Evolutionary conservation across 2,888 invertebrate species (phyloP).

Genomic region (Eutolmus rufibarbis): DNA sequence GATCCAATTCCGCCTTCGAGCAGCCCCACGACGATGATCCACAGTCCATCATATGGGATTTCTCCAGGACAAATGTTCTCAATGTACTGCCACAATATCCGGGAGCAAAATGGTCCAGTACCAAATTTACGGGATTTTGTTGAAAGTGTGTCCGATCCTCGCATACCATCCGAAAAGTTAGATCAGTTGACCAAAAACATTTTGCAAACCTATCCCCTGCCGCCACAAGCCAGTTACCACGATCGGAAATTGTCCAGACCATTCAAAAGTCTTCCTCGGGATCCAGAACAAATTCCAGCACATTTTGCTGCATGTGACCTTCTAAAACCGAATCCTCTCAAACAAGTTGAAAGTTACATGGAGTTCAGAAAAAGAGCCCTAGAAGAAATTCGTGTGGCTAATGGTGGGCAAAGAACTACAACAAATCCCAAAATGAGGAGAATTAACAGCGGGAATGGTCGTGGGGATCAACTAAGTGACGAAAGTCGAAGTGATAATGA

Average conservation of each 20-base stretch:
- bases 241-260: conserved; percentile 66
- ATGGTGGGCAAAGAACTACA: conserved; percentile 66
- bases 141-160: background rate
- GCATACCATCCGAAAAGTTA: background rate
- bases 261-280: conserved; percentile 77
- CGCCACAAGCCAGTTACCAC: conserved; percentile 21
- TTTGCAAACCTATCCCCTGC: background rate
- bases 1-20: conserved; percentile 43
- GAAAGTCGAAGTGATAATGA: conserved; percentile 56
- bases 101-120: conserved; percentile 38
- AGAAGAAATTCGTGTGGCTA: conserved; percentile 71
- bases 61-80: conserved; percentile 42
- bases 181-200: background rate
- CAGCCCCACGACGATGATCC: conserved; percentile 43
- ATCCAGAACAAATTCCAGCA: conserved; percentile 69
- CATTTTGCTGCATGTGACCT: conserved; percentile 66
- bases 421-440: conserved; percentile 79
- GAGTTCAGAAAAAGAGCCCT: conserved; percentile 73
- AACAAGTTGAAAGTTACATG: conserved; percentile 72
- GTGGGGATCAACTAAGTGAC: conserved; percentile 44
- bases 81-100: conserved; percentile 43
- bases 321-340: conserved; percentile 64
- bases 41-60: conserved; percentile 4
- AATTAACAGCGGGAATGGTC: conserved; percentile 57
- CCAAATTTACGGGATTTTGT: background rate